These are phyloP conservation scores for Carabus problematicus DNA, from an alignment of 2,888 invertebrate species.

Conservation along the genomic window DNA sequence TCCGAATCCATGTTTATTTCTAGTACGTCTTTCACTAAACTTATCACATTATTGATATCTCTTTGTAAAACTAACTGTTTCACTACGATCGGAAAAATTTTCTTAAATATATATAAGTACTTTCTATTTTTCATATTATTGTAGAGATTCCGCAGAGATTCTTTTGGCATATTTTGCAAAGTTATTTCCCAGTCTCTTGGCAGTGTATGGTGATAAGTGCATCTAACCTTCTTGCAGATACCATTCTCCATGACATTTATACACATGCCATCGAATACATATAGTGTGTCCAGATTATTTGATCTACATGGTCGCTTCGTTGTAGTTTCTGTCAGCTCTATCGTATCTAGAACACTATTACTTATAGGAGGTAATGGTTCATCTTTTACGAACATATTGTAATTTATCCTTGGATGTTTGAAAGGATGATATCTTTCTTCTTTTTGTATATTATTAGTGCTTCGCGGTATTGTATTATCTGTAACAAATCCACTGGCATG, in stretches of 20 bases:
- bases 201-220: constrained; percentile 13
- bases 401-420: too few species aligned
- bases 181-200: constrained; percentile 18
- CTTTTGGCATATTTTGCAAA: not conserved
- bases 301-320: too few species aligned
- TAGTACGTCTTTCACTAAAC: constrained; percentile 34
- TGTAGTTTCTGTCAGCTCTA: too few species aligned
- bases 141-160: constrained; percentile 14
- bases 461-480: too few species aligned
- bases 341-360: too few species aligned
- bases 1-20: constrained; percentile 27
- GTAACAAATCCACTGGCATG: too few species aligned
- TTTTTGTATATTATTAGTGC: too few species aligned
- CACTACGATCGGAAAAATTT: constrained; percentile 27
- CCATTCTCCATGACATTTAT: not conserved
- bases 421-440: too few species aligned
- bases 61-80: constrained; percentile 17
- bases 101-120: constrained; percentile 15
- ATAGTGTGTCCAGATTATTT: too few species aligned
- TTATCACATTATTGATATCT: constrained; percentile 31
- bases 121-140: constrained; percentile 8
- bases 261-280: not conserved
- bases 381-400: too few species aligned
- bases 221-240: not conserved
- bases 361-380: too few species aligned